These are phyloP conservation scores for Clamator glandarius DNA, from an alignment of 2,797 vertebrate genomes.

Conservation along the genomic window DNA sequence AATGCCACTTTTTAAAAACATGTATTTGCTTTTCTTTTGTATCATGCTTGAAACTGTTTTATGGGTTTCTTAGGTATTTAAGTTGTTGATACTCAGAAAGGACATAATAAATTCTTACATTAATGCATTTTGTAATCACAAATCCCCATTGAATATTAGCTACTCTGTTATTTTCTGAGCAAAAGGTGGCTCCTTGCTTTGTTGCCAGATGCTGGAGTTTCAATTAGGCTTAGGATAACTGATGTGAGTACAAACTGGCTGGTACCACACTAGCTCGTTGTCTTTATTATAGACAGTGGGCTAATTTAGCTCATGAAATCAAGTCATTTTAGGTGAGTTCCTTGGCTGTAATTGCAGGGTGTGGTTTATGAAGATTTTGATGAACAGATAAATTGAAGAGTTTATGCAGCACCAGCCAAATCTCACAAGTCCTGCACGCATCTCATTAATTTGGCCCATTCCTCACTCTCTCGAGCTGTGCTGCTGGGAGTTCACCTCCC, in stretches of 20 bases:
- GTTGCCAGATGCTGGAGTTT: constrained; percentile 51
- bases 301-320: constrained; percentile 52
- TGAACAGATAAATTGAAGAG: constrained; percentile 41
- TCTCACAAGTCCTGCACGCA: not conserved
- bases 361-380: constrained; percentile 36
- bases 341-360: constrained; percentile 55
- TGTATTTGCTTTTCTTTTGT: not conserved
- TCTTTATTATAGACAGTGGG: constrained; percentile 49
- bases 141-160: not conserved
- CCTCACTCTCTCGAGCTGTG: not conserved
- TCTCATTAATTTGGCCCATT: not conserved
- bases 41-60: not conserved
- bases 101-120: not conserved
- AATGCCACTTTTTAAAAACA: not conserved
- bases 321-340: constrained; percentile 1
- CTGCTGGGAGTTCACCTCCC: not conserved
- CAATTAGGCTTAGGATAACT: not conserved
- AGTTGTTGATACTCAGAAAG: not conserved
- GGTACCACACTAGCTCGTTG: constrained; percentile 2
- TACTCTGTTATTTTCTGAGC: constrained; percentile 44
- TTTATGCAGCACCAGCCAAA: constrained; percentile 6
- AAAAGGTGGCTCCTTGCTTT: constrained; percentile 32
- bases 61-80: not conserved
- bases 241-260: not conserved
- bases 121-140: constrained; percentile 19